A percentile compares a stretch with the other conserved stretches of the same genome.
Evolutionary conservation across 2,888 invertebrate genomes (phyloP).

Genomic region (Eucriotettix oculatus): DNA sequence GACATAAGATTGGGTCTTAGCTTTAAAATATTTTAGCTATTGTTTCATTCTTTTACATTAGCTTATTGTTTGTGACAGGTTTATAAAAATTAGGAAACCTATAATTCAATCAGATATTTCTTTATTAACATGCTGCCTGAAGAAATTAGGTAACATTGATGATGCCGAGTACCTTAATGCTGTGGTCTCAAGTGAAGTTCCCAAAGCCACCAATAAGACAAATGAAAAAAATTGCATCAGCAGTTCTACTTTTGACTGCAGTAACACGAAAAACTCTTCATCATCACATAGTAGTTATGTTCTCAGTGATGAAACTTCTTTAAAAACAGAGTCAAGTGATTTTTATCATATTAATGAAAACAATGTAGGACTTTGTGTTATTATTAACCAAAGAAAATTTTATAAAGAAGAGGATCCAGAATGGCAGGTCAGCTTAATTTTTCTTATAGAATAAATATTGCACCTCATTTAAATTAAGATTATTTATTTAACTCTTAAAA

Average conservation of each 20-base stretch:
- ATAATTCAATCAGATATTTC: background rate
- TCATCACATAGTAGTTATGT: too few relatives aligned
- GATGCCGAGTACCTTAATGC: background rate
- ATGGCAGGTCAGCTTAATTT: conserved; percentile 4
- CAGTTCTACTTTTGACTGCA: too few relatives aligned
- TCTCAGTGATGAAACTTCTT: too few relatives aligned
- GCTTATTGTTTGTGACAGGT: background rate
- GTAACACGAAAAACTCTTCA: too few relatives aligned
- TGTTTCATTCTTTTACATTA: too few relatives aligned
- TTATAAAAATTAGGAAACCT: background rate
- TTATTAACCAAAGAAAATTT: conserved; percentile 24
- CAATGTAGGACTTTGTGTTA: conserved; percentile 21
- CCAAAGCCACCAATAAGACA: too few relatives aligned
- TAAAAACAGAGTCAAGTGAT: too few relatives aligned
- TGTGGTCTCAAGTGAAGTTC: conserved; percentile 6
- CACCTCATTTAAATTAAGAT: too few relatives aligned
- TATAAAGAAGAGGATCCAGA: conserved; percentile 4
- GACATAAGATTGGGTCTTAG: too few relatives aligned
- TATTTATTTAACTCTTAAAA: too few relatives aligned
- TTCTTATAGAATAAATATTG: conserved; percentile 16
- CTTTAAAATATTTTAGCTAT: too few relatives aligned
- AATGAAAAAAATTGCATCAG: too few relatives aligned
- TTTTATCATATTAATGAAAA: conserved; percentile 10
- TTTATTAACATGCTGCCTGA: background rate
- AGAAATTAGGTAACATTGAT: background rate